These are phyloP conservation scores for Nesidiocoris tenuis DNA, from an alignment of 2,888 invertebrate genomes.

Conservation along the genomic window DNA sequence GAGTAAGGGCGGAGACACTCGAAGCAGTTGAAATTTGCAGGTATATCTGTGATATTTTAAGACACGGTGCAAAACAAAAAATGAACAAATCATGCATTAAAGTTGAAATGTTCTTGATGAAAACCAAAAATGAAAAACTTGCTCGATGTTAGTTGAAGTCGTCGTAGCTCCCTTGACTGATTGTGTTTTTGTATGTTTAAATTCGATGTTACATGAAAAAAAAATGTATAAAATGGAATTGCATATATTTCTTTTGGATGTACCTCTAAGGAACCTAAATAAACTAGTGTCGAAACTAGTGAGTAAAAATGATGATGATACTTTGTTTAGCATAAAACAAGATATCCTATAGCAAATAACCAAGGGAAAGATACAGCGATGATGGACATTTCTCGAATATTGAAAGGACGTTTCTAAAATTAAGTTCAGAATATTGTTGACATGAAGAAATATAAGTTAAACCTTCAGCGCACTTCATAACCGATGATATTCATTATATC, in stretches of 20 bases:
- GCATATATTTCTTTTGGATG: background rate
- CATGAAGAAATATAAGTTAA: background rate
- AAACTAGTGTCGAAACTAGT: background rate
- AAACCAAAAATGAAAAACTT: background rate
- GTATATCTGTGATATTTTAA: background rate
- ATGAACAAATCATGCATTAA: background rate
- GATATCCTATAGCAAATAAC: background rate
- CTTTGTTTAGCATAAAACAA: background rate
- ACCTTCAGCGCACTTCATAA: background rate
- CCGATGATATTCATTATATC: background rate
- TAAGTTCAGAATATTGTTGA: background rate
- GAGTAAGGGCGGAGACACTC: background rate
- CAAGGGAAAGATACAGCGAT: background rate
- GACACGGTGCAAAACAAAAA: background rate
- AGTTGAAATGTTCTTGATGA: background rate
- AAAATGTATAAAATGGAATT: background rate
- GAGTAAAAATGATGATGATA: background rate
- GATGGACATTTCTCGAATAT: background rate
- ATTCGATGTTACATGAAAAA: background rate
- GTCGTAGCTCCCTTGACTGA: slow-evolving; percentile 12
- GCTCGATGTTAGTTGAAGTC: slow-evolving; percentile 8
- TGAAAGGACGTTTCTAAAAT: background rate
- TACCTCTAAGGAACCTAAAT: background rate
- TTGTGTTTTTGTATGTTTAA: background rate
- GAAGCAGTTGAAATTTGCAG: background rate